Conservation (phyloP, 2,113 vertebrate species). For the Sphaerodactylus townsendi region DNA sequence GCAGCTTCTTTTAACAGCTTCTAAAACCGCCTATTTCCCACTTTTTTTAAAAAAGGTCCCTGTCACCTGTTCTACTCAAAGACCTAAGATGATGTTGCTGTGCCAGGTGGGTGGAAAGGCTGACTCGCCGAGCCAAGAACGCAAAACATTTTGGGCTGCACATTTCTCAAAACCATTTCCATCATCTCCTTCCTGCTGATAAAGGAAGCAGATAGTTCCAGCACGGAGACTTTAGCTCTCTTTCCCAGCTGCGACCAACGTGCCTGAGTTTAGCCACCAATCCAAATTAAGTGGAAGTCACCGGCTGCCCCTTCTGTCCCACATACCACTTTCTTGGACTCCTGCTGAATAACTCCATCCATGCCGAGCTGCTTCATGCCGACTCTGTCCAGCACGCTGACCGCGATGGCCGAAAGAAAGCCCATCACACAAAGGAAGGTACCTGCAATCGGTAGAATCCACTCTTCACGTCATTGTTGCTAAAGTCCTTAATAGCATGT, state of each 20-base stretch:
- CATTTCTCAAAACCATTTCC: no score
- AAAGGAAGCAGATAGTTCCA: background rate
- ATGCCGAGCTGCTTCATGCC: conserved; percentile 82
- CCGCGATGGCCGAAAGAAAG: conserved; percentile 74
- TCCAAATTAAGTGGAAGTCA: background rate
- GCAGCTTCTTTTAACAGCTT: background rate
- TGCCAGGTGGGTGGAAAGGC: background rate
- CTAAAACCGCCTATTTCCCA: background rate
- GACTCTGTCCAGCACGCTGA: conserved; percentile 78
- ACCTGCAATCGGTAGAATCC: conserved; percentile 57
- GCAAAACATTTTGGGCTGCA: background rate
- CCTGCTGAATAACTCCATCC: conserved; percentile 76
- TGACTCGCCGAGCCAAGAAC: background rate
- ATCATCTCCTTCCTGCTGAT: no score
- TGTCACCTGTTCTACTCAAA: background rate
- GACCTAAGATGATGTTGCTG: background rate
- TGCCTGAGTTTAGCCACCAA: background rate
- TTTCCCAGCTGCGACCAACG: background rate
- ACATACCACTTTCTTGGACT: conserved; percentile 81
- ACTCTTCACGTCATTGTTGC: background rate
- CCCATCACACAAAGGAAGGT: conserved; percentile 78
- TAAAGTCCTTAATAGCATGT: background rate
- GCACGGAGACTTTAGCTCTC: background rate
- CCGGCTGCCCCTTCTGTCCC: background rate
- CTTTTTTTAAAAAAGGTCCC: no score